These are phyloP conservation scores for Pangasius mekongensis DNA, from an alignment of 2,797 vertebrate genomes.

Conservation along the genomic window DNA sequence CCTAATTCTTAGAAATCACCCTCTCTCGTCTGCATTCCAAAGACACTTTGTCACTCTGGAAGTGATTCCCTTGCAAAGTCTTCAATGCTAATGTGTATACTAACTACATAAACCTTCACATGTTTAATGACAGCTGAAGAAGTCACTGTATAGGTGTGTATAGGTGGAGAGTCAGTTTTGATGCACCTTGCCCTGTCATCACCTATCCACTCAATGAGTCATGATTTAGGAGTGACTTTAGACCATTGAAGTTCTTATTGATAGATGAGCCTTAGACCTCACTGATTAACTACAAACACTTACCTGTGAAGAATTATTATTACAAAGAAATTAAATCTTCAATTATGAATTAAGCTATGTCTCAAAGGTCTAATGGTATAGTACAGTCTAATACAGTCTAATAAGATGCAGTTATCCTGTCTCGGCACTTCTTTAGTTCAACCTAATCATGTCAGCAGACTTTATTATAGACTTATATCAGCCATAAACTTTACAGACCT, in stretches of 20 bases:
- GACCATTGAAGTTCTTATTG: background rate
- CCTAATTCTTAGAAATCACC: conserved; percentile 18
- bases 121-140: conserved; percentile 16
- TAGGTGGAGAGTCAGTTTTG: conserved; percentile 40
- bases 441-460: background rate
- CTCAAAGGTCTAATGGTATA: conserved; percentile 1
- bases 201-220: background rate
- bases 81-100: background rate
- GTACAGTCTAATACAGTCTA: background rate
- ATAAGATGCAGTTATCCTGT: background rate
- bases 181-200: conserved; percentile 36
- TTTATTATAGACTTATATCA: conserved; percentile 12
- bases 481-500: conserved; percentile 29
- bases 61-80: conserved; percentile 21
- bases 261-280: background rate
- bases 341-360: background rate
- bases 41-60: conserved; percentile 18
- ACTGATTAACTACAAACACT: too few species aligned
- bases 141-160: conserved; percentile 21
- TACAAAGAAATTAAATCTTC: background rate
- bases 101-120: conserved; percentile 20
- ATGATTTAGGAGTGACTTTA: background rate
- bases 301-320: conserved; percentile 6
- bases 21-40: conserved; percentile 38
- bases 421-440: conserved; percentile 8